Base-by-base conservation (phyloP, 2,113 vertebrate genomes). In the Sisor rabdophorus region DNA sequence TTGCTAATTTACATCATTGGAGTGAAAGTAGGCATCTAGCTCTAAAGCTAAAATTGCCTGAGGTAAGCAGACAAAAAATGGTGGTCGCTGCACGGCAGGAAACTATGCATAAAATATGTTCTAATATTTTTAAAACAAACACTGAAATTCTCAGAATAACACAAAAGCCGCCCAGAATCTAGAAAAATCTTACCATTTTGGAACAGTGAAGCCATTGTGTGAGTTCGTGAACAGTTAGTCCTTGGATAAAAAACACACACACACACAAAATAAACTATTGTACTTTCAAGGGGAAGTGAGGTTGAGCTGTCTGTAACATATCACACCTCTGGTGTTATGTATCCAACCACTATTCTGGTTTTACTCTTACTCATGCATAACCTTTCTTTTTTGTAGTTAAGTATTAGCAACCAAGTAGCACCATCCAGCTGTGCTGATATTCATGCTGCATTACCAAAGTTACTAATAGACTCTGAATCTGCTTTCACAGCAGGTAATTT, bases 51-150 rank as follows among this genome's bases (percentile, higher is more conserved):
- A 58, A 61, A 64, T 58, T 60, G 76, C 80, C 50, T 71, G 68
- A 59, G 72, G 56, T 78, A 63, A 74, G 67, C 40, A 61, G 24
- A 67, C 32, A 53, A 64, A 69, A 81, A 64, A n/a, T 3, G 12
- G 32, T 11, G 30, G 59, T 32, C 67, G 75, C 15, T 19, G 69
- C 40, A 54, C 15, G 67, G 75, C 77, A 48, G 76, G 80, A 81
- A 81, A 75, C 61, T 65, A 78, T 75, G 80, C 59, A 52, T 67
- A 56, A 75, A 83, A 80, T 75, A 67, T 64, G 50, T 30, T 17
- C 48, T 67, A 75, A 76, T 83, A 78, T 83, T 78, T 67, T 83
- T 80, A 75, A 76, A 83, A 76, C 63, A 83, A 80, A 76, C 75
- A 71, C 30, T 63, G 36, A 78, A 63, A 78, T 78, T 78, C 60